These are phyloP conservation scores for Pentalonia nigronervosa DNA, from an alignment of 1,140 invertebrate genomes.

Conservation along the genomic window DNA sequence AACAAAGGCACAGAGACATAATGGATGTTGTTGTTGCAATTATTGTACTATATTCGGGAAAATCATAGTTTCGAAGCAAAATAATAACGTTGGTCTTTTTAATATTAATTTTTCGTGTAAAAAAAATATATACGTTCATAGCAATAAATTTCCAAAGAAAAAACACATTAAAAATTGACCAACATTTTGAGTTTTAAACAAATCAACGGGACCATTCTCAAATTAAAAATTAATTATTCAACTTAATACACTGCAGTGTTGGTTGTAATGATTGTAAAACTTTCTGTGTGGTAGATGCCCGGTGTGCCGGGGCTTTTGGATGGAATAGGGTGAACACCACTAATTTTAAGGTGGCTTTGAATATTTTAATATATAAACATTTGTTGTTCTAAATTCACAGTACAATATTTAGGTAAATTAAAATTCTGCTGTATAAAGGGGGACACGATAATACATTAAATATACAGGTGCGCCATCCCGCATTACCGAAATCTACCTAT, in stretches of 20 bases:
- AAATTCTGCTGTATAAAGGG: neutral
- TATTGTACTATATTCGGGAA: neutral
- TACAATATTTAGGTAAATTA: slow-evolving; percentile 30
- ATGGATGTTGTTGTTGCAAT: neutral
- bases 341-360: neutral
- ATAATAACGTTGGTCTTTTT: neutral
- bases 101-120: neutral
- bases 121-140: neutral
- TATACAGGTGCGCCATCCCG: neutral
- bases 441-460: neutral
- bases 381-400: slow-evolving; percentile 31
- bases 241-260: neutral
- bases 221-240: slow-evolving; percentile 51
- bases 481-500: neutral
- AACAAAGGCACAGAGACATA: neutral
- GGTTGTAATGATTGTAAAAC: neutral
- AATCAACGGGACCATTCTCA: slow-evolving; percentile 54
- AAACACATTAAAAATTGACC: slow-evolving; percentile 31
- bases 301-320: neutral
- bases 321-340: slow-evolving; percentile 18
- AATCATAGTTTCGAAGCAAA: neutral
- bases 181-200: slow-evolving; percentile 26
- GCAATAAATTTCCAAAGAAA: neutral
- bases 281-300: neutral
- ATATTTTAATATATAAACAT: neutral